phyloP scores from a whole-genome alignment of 2,888 invertebrate species.

The Muschampia plurimacula region DNA sequence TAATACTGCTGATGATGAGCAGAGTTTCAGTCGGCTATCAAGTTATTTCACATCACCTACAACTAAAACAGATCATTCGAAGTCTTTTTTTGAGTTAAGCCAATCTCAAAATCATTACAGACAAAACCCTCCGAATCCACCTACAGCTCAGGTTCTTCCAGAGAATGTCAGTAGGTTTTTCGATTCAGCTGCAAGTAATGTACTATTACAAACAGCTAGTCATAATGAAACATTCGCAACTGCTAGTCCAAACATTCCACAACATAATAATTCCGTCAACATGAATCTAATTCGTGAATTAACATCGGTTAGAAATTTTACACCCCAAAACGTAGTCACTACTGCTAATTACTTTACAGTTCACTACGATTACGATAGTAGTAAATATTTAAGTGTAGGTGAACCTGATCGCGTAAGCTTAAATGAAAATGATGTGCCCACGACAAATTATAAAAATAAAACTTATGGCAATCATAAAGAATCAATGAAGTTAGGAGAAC shows the following conservation, averaged over 20 bases:
- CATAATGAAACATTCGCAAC: slow-evolving; percentile 13
- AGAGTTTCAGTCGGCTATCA: slow-evolving; percentile 67
- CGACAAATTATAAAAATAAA: slow-evolving; percentile 38
- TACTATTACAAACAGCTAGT: not conserved
- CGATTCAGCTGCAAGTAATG: slow-evolving; percentile 34
- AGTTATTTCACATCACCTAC: slow-evolving; percentile 69
- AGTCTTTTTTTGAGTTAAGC: slow-evolving; percentile 83
- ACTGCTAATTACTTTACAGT: slow-evolving; percentile 73
- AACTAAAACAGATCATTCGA: slow-evolving; percentile 67
- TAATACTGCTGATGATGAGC: slow-evolving; percentile 40
- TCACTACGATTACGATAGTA: slow-evolving; percentile 56
- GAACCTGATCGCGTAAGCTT: slow-evolving; percentile 44
- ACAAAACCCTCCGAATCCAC: slow-evolving; percentile 51
- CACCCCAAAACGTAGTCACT: slow-evolving; percentile 55
- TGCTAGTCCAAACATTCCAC: slow-evolving; percentile 51
- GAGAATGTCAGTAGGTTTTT: slow-evolving; percentile 44
- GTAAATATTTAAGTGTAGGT: slow-evolving; percentile 41
- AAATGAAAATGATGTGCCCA: slow-evolving; percentile 27
- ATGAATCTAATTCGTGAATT: slow-evolving; percentile 68
- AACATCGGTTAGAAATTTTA: slow-evolving; percentile 61
- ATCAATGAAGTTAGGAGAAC: slow-evolving; percentile 42
- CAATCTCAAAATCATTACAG: slow-evolving; percentile 77
- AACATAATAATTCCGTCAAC: slow-evolving; percentile 48
- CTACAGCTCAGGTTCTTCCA: slow-evolving; percentile 39
- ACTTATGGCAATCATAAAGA: slow-evolving; percentile 14